Conservation (phyloP, 2,797 vertebrate species). For the Oceanodroma leucorhoa region DNA sequence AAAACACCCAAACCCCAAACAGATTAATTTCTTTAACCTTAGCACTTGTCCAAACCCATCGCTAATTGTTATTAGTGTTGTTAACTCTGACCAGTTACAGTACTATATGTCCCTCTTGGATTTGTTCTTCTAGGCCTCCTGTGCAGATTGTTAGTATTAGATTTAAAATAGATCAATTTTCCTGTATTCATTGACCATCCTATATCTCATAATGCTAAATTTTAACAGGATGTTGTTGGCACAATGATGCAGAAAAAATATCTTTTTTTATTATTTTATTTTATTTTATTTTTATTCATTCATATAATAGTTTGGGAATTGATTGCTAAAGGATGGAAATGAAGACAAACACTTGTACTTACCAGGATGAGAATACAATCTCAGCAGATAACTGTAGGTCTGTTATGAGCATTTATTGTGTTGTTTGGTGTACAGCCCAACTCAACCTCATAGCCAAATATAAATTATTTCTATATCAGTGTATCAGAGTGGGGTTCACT, state of each 20-base stretch:
- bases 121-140: not conserved
- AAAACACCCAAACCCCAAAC: rapidly evolving
- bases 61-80: not conserved
- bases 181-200: not conserved
- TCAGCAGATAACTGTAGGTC: slow-evolving; percentile 15
- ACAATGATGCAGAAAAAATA: not conserved
- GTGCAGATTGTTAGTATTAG: not conserved
- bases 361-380: not conserved
- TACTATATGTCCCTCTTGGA: not conserved
- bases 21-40: not conserved
- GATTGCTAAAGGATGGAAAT: slow-evolving; percentile 7
- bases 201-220: not conserved
- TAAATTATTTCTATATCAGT: slow-evolving; percentile 49
- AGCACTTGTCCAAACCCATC: not conserved
- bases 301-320: slow-evolving; percentile 21
- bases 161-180: not conserved
- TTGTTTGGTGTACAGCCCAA: slow-evolving; percentile 11
- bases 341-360: slow-evolving; percentile 58
- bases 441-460: slow-evolving; percentile 22
- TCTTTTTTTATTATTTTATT: not conserved
- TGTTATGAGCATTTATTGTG: slow-evolving; percentile 30
- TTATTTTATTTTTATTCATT: slow-evolving; percentile 9
- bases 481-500: slow-evolving; percentile 34
- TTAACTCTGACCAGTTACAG: not conserved
- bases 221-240: not conserved